Evolutionary conservation across 2,888 invertebrate genomes (phyloP).

Genomic region (Dendrolimus houi): DNA sequence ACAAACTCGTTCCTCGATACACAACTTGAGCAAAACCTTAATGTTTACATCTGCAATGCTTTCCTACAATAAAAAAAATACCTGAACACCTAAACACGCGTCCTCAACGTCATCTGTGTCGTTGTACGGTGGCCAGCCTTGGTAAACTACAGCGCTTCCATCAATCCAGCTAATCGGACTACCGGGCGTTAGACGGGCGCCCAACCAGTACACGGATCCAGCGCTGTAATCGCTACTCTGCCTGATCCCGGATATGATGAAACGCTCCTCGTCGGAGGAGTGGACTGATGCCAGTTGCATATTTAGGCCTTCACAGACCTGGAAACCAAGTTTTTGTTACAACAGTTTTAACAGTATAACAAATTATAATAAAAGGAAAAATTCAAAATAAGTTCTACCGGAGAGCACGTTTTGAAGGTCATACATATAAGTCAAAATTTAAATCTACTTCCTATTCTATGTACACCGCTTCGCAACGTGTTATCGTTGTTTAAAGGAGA

Average conservation of each 20-base stretch:
- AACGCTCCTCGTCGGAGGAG: constrained; percentile 81
- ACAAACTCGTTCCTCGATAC: no score
- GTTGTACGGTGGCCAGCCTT: constrained; percentile 80
- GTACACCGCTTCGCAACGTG: no score
- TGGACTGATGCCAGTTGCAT: constrained; percentile 82
- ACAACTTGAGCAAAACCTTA: no score
- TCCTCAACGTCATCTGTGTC: constrained; percentile 51
- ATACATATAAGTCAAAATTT: no score
- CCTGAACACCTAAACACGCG: constrained; percentile 60
- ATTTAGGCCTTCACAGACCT: constrained; percentile 83
- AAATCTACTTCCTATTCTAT: no score
- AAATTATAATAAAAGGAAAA: no score
- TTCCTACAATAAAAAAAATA: constrained; percentile 13
- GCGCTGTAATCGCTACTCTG: constrained; percentile 83
- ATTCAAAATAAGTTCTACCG: no score
- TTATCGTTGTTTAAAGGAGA: no score
- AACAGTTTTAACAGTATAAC: no score
- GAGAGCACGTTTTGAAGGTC: no score
- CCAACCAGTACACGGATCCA: constrained; percentile 85
- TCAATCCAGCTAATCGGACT: constrained; percentile 78
- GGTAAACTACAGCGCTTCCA: constrained; percentile 76
- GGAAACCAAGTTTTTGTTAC: constrained; percentile 3
- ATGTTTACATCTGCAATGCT: neutral
- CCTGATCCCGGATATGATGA: constrained; percentile 81
- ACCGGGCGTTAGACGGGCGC: constrained; percentile 57